Evolutionary conservation across 1,140 invertebrate species (phyloP).

Genomic region (Macrosteles quadrilineatus): DNA sequence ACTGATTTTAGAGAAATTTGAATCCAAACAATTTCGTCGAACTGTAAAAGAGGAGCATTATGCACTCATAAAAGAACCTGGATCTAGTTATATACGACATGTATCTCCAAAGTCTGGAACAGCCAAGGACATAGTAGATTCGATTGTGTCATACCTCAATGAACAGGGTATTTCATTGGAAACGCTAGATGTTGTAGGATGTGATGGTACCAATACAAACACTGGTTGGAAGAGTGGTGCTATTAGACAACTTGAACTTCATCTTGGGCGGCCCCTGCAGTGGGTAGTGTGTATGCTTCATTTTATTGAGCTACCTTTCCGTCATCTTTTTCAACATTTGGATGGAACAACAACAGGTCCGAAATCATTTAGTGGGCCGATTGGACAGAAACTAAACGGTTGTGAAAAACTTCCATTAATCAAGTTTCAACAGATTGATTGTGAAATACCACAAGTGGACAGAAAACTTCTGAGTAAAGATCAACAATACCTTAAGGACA

Average conservation of each 20-base stretch:
- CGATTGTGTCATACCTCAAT: slow-evolving; percentile 35
- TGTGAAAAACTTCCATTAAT: slow-evolving; percentile 39
- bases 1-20: slow-evolving; percentile 35
- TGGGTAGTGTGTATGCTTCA: slow-evolving; percentile 45
- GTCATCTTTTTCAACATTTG: slow-evolving; percentile 43
- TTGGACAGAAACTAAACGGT: slow-evolving; percentile 39
- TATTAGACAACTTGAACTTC: slow-evolving; percentile 39
- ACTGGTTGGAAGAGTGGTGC: slow-evolving; percentile 43
- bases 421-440: slow-evolving; percentile 36
- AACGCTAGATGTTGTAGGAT: slow-evolving; percentile 39
- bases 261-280: slow-evolving; percentile 38
- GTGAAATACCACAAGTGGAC: slow-evolving; percentile 36
- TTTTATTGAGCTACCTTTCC: slow-evolving; percentile 43
- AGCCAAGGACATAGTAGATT: slow-evolving; percentile 34
- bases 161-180: slow-evolving; percentile 35
- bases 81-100: slow-evolving; percentile 41
- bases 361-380: slow-evolving; percentile 38
- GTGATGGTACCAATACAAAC: slow-evolving; percentile 46
- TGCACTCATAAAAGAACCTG: slow-evolving; percentile 42
- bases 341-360: slow-evolving; percentile 43
- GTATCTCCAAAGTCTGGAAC: slow-evolving; percentile 36
- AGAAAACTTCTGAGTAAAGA: slow-evolving; percentile 41
- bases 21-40: slow-evolving; percentile 39
- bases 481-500: slow-evolving; percentile 44
- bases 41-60: slow-evolving; percentile 41